Percentiles rank a stretch among this genome's conserved stretches.
Evolutionary conservation across 2,113 vertebrate species (phyloP).

Genomic region (Dendropsophus ebraccatus): DNA sequence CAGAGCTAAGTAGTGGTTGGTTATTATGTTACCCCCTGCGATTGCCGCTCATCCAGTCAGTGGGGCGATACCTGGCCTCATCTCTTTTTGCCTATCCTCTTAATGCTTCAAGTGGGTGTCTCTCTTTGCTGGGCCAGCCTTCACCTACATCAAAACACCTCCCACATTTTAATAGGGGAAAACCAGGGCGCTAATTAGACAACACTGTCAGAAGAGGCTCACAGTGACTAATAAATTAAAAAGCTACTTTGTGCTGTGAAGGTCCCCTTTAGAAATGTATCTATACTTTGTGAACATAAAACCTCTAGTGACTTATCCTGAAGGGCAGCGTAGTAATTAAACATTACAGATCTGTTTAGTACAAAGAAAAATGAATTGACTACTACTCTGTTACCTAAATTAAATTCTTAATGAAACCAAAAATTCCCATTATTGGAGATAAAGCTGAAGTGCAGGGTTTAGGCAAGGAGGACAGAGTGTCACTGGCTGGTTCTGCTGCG

Average conservation of each 20-base stretch:
- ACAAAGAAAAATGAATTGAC: constrained; percentile 47
- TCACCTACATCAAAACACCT: no score
- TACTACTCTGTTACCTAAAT: constrained; percentile 62
- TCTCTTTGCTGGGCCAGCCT: no score
- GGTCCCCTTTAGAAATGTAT: constrained; percentile 22
- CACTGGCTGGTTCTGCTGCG: background rate
- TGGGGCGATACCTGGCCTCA: no score
- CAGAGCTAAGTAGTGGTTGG: no score
- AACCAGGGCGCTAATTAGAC: no score
- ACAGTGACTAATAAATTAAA: background rate
- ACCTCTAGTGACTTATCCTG: constrained; percentile 46
- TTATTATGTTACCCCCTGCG: no score
- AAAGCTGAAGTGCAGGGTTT: constrained; percentile 56
- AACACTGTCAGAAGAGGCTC: no score
- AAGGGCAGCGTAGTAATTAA: constrained; percentile 39
- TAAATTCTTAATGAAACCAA: constrained; percentile 64
- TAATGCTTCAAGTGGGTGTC: no score
- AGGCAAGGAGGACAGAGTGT: constrained; percentile 21
- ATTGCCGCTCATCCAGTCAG: no score
- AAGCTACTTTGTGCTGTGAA: background rate
- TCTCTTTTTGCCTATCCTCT: no score
- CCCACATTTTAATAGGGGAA: no score
- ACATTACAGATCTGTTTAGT: constrained; percentile 58
- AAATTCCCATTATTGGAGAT: constrained; percentile 58
- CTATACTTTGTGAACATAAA: background rate